phyloP scores from a whole-genome alignment of 64 coral and sea anemone species.

The Montipora sp. region DNA sequence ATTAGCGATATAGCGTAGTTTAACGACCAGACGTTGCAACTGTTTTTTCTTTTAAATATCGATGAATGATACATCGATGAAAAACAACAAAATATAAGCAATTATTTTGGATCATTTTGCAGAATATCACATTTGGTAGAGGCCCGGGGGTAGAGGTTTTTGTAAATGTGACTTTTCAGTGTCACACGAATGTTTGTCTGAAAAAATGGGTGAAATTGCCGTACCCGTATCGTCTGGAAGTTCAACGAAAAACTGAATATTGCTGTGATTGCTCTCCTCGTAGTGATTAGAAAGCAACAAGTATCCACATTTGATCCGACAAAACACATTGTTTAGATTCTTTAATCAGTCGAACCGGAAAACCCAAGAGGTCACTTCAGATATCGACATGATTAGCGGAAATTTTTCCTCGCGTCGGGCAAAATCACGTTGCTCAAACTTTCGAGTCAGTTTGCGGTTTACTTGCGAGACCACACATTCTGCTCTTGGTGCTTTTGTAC shows the following conservation, averaged over 20 bases:
- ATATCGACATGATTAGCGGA: not conserved
- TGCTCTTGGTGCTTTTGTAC: not conserved
- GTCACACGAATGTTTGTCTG: not conserved
- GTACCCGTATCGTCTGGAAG: not conserved
- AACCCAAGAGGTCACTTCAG: not conserved
- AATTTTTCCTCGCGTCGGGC: slow-evolving; percentile 10
- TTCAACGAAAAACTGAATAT: too few species aligned
- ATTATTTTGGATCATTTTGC: too few species aligned
- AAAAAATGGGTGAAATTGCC: not conserved
- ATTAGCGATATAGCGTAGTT: too few species aligned
- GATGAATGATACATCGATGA: too few species aligned
- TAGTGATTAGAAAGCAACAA: too few species aligned
- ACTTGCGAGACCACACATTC: not conserved
- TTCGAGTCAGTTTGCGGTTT: not conserved
- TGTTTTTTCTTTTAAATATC: too few species aligned
- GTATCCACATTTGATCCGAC: not conserved
- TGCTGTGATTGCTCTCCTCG: too few species aligned
- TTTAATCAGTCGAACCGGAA: slow-evolving; percentile 29
- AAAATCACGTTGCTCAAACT: not conserved
- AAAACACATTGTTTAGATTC: slow-evolving; percentile 26
- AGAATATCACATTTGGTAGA: too few species aligned
- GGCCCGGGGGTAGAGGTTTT: too few species aligned
- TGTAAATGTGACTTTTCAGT: not conserved
- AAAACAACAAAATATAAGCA: too few species aligned
- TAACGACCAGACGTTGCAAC: too few species aligned